phyloP scores from a whole-genome alignment of 2,113 vertebrate genomes.

The Sander vitreus region DNA sequence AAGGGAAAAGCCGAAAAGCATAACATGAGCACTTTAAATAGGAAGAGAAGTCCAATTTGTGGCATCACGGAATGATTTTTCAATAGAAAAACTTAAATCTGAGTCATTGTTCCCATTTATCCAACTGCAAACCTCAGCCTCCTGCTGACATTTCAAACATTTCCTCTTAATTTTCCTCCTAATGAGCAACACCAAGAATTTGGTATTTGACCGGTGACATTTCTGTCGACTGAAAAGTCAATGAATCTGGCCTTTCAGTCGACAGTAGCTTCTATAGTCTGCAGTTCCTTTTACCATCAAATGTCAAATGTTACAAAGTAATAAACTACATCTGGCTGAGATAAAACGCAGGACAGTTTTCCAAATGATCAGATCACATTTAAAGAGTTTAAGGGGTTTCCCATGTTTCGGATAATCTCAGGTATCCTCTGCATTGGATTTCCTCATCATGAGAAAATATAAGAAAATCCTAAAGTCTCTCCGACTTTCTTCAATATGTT shows the following conservation, averaged over 20 bases:
- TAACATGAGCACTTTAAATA: too few species aligned
- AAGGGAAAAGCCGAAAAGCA: too few species aligned
- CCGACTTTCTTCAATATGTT: neutral
- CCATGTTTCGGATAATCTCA: constrained; percentile 1
- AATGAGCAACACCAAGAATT: constrained; percentile 24
- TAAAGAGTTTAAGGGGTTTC: neutral
- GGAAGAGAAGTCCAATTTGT: too few species aligned
- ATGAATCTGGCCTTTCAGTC: constrained; percentile 49
- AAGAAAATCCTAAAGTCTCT: neutral
- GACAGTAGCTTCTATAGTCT: neutral
- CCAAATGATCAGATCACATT: neutral
- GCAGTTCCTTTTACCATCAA: constrained; percentile 20
- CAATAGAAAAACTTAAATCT: neutral
- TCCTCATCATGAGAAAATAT: neutral
- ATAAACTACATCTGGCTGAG: neutral
- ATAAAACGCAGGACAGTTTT: neutral
- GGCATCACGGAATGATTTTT: neutral
- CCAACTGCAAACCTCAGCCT: neutral
- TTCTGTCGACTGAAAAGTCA: constrained; percentile 51
- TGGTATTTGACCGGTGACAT: constrained; percentile 55
- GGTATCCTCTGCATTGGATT: neutral
- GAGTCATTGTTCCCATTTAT: constrained; percentile 5
- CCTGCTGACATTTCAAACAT: constrained; percentile 40
- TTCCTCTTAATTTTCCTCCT: neutral
- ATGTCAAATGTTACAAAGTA: neutral